These are phyloP conservation scores for Odontocolon sp. DNA, from an alignment of 2,888 invertebrate genomes.

Conservation along the genomic window DNA sequence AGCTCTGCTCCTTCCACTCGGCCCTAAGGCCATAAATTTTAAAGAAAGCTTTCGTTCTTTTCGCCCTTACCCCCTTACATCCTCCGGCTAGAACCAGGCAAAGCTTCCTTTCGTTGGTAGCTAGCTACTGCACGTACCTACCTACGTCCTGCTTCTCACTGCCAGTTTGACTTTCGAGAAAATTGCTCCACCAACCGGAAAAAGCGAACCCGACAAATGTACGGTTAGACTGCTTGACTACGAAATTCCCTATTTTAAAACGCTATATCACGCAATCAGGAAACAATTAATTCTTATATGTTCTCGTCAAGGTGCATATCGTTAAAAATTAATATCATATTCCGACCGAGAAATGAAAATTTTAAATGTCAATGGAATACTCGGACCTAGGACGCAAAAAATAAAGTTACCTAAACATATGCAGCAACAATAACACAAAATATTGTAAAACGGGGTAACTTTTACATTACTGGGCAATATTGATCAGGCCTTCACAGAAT, in stretches of 20 bases:
- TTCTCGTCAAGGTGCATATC: too few species aligned
- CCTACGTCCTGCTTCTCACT: slow-evolving; percentile 52
- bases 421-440: too few species aligned
- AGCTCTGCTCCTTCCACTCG: slow-evolving; percentile 21
- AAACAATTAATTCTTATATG: too few species aligned
- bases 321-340: too few species aligned
- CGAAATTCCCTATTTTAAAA: slow-evolving; percentile 22
- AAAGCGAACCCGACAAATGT: slow-evolving; percentile 38
- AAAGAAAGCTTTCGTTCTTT: slow-evolving; percentile 61
- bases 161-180: slow-evolving; percentile 57
- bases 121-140: slow-evolving; percentile 45
- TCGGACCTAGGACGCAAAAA: too few species aligned
- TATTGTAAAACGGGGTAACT: too few species aligned
- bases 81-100: slow-evolving; percentile 9
- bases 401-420: too few species aligned
- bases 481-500: too few species aligned
- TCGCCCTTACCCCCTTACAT: slow-evolving; percentile 47
- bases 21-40: slow-evolving; percentile 64
- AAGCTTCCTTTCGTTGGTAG: slow-evolving; percentile 21
- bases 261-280: background rate
- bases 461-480: too few species aligned
- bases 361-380: too few species aligned
- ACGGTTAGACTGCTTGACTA: background rate
- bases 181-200: slow-evolving; percentile 55
- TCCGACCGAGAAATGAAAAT: too few species aligned